Evolutionary conservation across 2,113 vertebrate genomes (phyloP).

Genomic region (Galeopterus variegatus): DNA sequence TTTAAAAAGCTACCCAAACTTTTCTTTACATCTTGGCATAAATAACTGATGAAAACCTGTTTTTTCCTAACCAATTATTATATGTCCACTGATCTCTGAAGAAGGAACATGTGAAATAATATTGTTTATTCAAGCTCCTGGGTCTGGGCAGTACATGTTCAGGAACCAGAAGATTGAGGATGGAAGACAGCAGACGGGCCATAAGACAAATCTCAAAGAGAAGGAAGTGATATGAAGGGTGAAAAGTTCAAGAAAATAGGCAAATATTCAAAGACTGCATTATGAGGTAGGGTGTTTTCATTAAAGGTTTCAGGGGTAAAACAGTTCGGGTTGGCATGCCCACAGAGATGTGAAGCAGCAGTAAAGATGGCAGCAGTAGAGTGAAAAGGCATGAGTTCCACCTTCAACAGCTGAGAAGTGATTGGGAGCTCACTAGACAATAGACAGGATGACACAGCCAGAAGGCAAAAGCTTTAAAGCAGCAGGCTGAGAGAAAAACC

Average conservation of each 20-base stretch:
- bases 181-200: not conserved
- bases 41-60: not conserved
- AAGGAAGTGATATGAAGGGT: not conserved
- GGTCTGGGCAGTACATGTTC: not conserved
- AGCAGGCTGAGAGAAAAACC: not conserved
- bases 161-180: not conserved
- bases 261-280: not conserved
- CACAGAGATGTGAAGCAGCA: too few relatives aligned
- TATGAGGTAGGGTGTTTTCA: not conserved
- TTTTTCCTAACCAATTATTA: not conserved
- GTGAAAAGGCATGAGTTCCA: not conserved
- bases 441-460: not conserved
- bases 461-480: not conserved
- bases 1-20: not conserved
- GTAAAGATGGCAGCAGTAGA: not conserved
- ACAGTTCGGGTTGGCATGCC: not conserved
- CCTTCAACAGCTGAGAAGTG: not conserved
- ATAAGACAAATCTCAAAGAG: not conserved
- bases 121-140: not conserved
- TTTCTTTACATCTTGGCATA: not conserved
- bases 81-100: too few relatives aligned
- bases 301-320: not conserved
- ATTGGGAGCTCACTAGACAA: not conserved
- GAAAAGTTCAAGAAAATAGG: not conserved
- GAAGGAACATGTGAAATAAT: not conserved